Conservation (phyloP, 2,797 vertebrate genomes). For the Rhodeus uyekii region DNA sequence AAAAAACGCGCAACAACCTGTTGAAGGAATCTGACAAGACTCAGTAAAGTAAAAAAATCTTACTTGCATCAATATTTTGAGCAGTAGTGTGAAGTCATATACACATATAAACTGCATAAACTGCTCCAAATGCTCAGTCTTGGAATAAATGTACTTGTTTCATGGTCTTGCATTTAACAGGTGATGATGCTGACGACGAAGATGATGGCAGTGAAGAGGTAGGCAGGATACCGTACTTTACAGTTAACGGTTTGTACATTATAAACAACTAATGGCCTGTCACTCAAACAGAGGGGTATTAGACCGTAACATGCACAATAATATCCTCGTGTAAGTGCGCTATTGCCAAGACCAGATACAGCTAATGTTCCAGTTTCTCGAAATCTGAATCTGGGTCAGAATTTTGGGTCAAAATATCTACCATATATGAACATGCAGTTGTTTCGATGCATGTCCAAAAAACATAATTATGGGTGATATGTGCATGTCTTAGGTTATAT, state of each 20-base stretch:
- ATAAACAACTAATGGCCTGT: background rate
- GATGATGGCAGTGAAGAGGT: slow-evolving; percentile 57
- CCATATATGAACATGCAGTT: background rate
- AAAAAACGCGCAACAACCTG: background rate
- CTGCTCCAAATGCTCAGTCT: background rate
- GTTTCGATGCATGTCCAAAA: background rate
- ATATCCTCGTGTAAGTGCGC: background rate
- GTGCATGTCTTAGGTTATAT: background rate
- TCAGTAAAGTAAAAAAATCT: too few relatives aligned
- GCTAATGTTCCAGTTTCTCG: background rate
- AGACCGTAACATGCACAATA: too few relatives aligned
- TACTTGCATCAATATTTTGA: background rate
- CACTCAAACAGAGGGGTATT: too few relatives aligned
- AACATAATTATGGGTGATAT: background rate
- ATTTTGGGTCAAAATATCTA: background rate
- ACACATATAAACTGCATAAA: slow-evolving; percentile 40
- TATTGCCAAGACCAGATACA: background rate
- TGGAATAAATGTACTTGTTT: slow-evolving; percentile 58
- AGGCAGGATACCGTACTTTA: slow-evolving; percentile 34
- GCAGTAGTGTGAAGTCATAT: too few relatives aligned
- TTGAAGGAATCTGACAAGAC: background rate
- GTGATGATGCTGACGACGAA: slow-evolving; percentile 60
- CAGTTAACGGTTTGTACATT: background rate
- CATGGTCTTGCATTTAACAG: slow-evolving; percentile 68
- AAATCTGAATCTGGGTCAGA: background rate